Percentiles rank a stretch among this genome's conserved stretches.
Conservation (phyloP, 1,140 invertebrate genomes). For the Drosophila watanabei region DNA sequence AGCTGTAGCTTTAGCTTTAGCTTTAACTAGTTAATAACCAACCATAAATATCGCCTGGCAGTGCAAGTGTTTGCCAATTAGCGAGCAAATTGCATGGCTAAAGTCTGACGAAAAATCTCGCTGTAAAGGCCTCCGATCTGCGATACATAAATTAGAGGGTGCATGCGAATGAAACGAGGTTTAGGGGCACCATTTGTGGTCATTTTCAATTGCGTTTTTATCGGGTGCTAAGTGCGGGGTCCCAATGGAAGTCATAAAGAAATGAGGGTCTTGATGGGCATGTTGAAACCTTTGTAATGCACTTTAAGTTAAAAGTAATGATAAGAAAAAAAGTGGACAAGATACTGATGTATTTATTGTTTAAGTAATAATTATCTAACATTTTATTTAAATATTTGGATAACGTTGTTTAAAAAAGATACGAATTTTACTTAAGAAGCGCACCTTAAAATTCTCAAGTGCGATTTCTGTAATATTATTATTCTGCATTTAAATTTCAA, state of each 20-base stretch:
- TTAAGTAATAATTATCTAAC: too few relatives aligned
- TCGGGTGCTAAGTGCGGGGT: slow-evolving; percentile 57
- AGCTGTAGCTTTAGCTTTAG: slow-evolving; percentile 13
- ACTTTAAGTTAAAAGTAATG: background rate
- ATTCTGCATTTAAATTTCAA: too few relatives aligned
- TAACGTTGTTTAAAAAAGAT: too few relatives aligned
- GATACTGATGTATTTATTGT: background rate
- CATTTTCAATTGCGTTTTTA: slow-evolving; percentile 51
- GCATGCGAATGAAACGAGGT: slow-evolving; percentile 25
- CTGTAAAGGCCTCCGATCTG: slow-evolving; percentile 22
- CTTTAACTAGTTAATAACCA: slow-evolving; percentile 61
- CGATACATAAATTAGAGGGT: slow-evolving; percentile 67
- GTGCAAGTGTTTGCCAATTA: slow-evolving; percentile 80
- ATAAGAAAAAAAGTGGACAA: background rate
- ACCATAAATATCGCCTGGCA: slow-evolving; percentile 71
- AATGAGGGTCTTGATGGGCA: slow-evolving; percentile 11
- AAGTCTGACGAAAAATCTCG: slow-evolving; percentile 47
- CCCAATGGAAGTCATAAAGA: slow-evolving; percentile 15
- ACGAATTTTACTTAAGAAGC: too few relatives aligned
- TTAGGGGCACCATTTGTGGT: slow-evolving; percentile 15
- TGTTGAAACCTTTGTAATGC: background rate
- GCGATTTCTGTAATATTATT: too few relatives aligned
- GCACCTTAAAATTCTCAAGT: too few relatives aligned
- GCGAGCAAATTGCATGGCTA: slow-evolving; percentile 64
- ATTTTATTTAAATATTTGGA: background rate